Base-by-base conservation (phyloP, 2,797 vertebrate species). In the Loris lydekkerianus region DNA sequence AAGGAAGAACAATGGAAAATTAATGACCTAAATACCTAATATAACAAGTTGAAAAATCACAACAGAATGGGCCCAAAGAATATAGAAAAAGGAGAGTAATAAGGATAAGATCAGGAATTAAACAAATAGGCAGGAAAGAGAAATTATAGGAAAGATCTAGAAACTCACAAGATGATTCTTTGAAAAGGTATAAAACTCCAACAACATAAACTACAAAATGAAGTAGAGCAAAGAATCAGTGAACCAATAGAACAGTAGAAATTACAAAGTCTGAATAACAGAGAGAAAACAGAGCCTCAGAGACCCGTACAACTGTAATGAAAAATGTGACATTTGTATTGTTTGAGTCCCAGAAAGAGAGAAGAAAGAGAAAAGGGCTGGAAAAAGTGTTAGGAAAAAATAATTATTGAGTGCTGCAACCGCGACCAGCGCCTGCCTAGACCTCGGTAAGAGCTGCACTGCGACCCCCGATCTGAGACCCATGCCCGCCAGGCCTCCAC, bases 1-100 rank as follows among this genome's bases (percentile, higher is more conserved):
- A 91, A 94, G 82, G 11, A 76, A 76, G 73, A 72, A 46, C 65
- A 21, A 61, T 7, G 85, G 18, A 90, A 85, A 77, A 78, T 70
- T 63, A 84, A 34, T 78, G 29, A 58, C 43, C 34, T 84, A 63
- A 65, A 31, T 65, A 65, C 14, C 13, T 29, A 65, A 31, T 29
- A 31, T 65, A 65, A 31, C 29, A 31, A 65, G 63, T 65, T 65
- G 13, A 65, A 65, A 65, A 65, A 65, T 31, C 63, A 65, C 63
- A 31, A 65, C 40, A 70, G 61, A 69, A 43, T 17, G 9, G 23
- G 2, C 27, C 40, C n/a, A 20, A 49, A 49, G 27, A 95, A 14
- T 58, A 81, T 63, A 94, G 61, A 53, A 92, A 67, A 25, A 53
- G 67, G 31, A 70, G 21, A 31, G 20, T 46, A n/a, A 61, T 53